Base-by-base conservation (phyloP, 2,797 vertebrate genomes). In the Hydrophis major region DNA sequence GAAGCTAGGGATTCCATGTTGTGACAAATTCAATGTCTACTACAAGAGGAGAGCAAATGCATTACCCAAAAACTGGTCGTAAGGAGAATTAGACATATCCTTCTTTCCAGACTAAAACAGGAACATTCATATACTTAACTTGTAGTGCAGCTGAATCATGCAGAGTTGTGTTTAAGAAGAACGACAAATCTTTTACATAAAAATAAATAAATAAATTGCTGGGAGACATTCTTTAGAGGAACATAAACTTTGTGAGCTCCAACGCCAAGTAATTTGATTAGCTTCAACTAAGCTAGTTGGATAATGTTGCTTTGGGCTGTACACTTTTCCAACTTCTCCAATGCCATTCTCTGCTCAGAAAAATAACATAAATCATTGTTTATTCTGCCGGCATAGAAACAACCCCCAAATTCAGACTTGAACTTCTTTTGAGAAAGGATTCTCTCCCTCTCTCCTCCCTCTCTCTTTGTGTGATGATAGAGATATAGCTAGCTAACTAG, bases 21-120 rank as follows among this genome's bases (percentile, higher is more conserved):
- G 90, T 87, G 42, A 90, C 89, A 78, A 60, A 92, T 83, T 87
- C n/a, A 50, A 93, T 93, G 92, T 47, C 28, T 66, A 59, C 37
- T 18, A 8, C 32, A 74, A 92, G 92, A 57, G 92, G 91, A 93
- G 93, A 91, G 55, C 91, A 94, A 20, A 88, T 55, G 1, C 91
- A 94, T 91, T 95, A 93, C 92, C 88, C 92, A 86, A 61, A 94
- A 50, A 63, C 42, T 18, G 3, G 93, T 92, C 90, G 32, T 89
- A 93, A 94, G 87, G 95, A 95, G 95, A 53, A 47, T 87, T 90
- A 92, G 94, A 7, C 14, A 27, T 53, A 89, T 78, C 66, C n/a
- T 86, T 95, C 92, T 20, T 92, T 59, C 93, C 18, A 93, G 91
- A 88, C 11, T 59, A 59, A 59, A 59, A 59, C 1, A 20, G 57